phyloP scores from a whole-genome alignment of 2,888 invertebrate genomes.

The Sphaerophoria rueppellii region DNA sequence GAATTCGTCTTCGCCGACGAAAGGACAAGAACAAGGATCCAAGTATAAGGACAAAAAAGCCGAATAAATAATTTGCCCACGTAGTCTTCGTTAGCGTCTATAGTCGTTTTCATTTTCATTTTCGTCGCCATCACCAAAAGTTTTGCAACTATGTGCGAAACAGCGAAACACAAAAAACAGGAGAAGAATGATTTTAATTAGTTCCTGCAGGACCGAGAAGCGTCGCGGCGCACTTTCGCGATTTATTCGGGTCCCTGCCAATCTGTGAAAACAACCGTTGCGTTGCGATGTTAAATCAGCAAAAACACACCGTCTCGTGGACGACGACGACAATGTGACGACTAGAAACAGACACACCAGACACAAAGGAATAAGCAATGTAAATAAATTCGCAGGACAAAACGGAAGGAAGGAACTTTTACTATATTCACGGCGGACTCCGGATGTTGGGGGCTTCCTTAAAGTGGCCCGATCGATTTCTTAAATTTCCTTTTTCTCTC shows the following conservation, averaged over 20 bases:
- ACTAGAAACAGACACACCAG: background rate
- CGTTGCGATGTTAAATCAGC: constrained; percentile 42
- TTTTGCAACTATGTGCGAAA: constrained; percentile 16
- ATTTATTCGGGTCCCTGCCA: constrained; percentile 42
- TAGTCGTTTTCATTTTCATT: background rate
- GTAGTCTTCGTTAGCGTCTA: constrained; percentile 25
- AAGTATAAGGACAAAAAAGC: constrained; percentile 52
- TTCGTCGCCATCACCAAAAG: constrained; percentile 29
- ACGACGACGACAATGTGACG: constrained; percentile 12
- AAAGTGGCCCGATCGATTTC: constrained; percentile 57
- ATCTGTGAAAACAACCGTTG: constrained; percentile 22
- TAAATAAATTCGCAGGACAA: constrained; percentile 57
- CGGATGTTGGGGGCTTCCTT: constrained; percentile 44
- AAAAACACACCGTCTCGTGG: constrained; percentile 32
- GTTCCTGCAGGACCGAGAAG: constrained; percentile 59
- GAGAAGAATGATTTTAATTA: constrained; percentile 67
- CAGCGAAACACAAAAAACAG: background rate
- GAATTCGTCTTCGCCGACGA: constrained; percentile 43
- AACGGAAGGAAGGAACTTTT: constrained; percentile 55
- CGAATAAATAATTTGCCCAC: constrained; percentile 71
- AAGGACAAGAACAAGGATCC: constrained; percentile 51
- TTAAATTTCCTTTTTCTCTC: constrained; percentile 34
- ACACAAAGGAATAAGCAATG: constrained; percentile 51
- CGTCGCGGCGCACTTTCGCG: constrained; percentile 47
- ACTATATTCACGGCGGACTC: constrained; percentile 52